phyloP scores from a whole-genome alignment of 2,888 invertebrate genomes.

The Synanthedon myopaeformis region DNA sequence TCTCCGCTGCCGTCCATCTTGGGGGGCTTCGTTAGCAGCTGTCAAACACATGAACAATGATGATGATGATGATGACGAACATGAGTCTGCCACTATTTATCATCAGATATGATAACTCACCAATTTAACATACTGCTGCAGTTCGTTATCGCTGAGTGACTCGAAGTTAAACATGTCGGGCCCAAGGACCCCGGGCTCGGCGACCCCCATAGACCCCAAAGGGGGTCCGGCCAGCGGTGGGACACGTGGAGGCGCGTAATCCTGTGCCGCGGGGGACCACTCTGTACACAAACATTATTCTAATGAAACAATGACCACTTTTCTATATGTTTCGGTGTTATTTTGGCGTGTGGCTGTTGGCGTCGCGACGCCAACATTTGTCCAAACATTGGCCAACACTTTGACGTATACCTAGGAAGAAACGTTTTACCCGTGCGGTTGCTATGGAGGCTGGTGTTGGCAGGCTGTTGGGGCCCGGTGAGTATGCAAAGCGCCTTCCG shows the following conservation, averaged over 20 bases:
- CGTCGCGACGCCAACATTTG: no score
- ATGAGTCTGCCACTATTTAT: no score
- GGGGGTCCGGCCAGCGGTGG: conserved; percentile 21
- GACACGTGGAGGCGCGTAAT: conserved; percentile 18
- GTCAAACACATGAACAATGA: conserved; percentile 6
- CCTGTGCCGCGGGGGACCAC: conserved; percentile 20
- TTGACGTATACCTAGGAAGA: no score
- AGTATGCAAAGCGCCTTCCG: conserved; percentile 79
- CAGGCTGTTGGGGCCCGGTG: conserved; percentile 26
- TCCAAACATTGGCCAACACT: no score
- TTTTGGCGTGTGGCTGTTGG: no score
- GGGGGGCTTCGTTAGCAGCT: conserved; percentile 68
- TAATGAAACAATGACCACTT: no score
- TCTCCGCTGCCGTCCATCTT: conserved; percentile 24
- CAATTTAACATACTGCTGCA: conserved; percentile 56
- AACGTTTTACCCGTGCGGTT: not conserved
- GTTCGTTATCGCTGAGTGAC: conserved; percentile 41
- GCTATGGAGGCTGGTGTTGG: not conserved
- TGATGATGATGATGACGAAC: no score
- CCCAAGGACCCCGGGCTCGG: not conserved
- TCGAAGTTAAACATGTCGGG: conserved; percentile 21
- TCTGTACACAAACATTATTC: conserved; percentile 3
- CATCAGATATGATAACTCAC: no score
- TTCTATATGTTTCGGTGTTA: no score
- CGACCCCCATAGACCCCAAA: not conserved